Percentiles rank a stretch among this genome's conserved stretches.
Evolutionary conservation across 2,113 vertebrate species (phyloP).

Genomic region (Periophthalmodon schlosseri): DNA sequence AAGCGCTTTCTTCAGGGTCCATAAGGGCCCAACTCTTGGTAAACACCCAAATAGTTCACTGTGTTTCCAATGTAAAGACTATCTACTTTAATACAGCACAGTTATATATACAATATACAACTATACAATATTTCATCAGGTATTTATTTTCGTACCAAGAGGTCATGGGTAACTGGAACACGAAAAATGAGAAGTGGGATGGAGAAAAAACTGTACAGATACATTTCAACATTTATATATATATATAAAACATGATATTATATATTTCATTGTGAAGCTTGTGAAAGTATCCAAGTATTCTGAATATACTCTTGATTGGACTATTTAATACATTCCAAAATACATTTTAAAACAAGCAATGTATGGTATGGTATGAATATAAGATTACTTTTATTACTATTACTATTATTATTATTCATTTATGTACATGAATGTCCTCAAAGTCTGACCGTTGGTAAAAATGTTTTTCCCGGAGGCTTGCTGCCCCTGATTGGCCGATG

Average conservation of each 20-base stretch:
- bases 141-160: not conserved
- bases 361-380: not conserved
- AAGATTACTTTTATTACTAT: not conserved
- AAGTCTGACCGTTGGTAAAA: not conserved
- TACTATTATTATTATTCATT: too few species aligned
- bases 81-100: not conserved
- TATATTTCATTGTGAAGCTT: too few species aligned
- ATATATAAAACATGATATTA: not conserved
- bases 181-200: not conserved
- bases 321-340: too few species aligned
- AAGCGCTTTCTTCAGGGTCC: constrained; percentile 45
- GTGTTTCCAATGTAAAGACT: not conserved
- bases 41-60: not conserved
- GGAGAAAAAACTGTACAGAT: not conserved
- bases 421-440: not conserved
- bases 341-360: too few species aligned
- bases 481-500: constrained; percentile 1
- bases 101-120: too few species aligned
- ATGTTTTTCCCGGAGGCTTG: not conserved
- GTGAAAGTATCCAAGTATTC: too few species aligned
- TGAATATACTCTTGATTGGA: too few species aligned
- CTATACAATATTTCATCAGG: not conserved
- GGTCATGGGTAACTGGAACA: not conserved
- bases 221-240: not conserved
- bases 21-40: constrained; percentile 16